Percentiles rank a stretch among this genome's conserved stretches.
Evolutionary conservation across 1,140 invertebrate genomes (phyloP).

Genomic region (Pseudomyrmex flavicornis): DNA sequence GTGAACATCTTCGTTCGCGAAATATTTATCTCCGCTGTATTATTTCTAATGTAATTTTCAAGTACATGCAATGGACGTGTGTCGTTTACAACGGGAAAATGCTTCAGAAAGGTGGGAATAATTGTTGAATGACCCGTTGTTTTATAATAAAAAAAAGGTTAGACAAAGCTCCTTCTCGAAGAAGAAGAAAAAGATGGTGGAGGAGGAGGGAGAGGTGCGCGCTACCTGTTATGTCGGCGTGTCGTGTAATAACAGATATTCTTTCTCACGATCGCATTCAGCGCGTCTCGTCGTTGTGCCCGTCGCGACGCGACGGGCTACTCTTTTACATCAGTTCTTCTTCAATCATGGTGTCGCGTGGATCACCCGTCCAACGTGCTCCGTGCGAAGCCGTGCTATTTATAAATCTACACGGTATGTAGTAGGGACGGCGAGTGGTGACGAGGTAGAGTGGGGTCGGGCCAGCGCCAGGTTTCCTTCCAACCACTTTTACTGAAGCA

Average conservation of each 20-base stretch:
- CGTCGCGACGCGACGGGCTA: neutral
- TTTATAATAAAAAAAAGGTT: neutral
- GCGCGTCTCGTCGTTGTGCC: neutral
- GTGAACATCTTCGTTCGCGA: no score
- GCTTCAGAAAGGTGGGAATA: no score
- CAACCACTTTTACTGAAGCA: conserved; percentile 16
- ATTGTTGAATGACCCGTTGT: no score
- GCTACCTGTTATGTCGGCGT: conserved; percentile 25
- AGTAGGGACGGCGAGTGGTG: neutral
- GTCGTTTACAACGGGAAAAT: no score
- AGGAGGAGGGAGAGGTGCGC: no score
- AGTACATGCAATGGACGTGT: no score
- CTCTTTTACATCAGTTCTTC: conserved; percentile 57
- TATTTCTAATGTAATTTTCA: no score
- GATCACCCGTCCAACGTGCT: neutral
- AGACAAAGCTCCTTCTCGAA: conserved; percentile 10
- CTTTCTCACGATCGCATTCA: conserved; percentile 48
- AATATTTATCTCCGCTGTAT: no score
- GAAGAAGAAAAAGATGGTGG: no score
- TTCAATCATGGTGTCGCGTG: conserved; percentile 38
- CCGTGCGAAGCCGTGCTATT: conserved; percentile 28
- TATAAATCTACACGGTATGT: conserved; percentile 52
- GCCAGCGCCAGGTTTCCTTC: neutral
- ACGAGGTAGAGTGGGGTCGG: no score
- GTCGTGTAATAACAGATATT: conserved; percentile 50